phyloP scores from a whole-genome alignment of 2,113 vertebrate species.

The Saguinus midas region DNA sequence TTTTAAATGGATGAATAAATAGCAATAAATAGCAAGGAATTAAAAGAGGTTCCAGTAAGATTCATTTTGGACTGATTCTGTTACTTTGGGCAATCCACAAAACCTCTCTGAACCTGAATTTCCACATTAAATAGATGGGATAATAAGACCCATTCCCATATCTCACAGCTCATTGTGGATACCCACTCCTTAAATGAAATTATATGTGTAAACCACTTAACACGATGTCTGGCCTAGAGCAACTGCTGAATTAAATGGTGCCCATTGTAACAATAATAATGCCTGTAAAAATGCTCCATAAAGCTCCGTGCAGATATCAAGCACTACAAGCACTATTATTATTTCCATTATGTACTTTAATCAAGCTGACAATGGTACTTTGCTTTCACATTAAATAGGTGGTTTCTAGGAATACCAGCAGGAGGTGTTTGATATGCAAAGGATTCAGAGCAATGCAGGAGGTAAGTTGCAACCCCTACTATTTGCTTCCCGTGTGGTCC shows the following conservation, averaged over 20 bases:
- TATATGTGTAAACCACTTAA: background rate
- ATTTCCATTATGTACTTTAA: background rate
- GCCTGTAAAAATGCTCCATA: background rate
- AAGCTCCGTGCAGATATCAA: background rate
- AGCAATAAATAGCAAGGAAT: background rate
- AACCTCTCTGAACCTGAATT: background rate
- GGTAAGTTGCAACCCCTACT: background rate
- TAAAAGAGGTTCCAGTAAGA: background rate
- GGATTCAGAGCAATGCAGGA: background rate
- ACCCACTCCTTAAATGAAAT: background rate
- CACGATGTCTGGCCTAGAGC: background rate
- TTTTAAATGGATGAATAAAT: conserved; percentile 9
- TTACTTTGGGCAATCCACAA: background rate
- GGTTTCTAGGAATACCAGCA: background rate
- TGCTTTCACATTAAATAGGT: background rate
- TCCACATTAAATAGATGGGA: background rate
- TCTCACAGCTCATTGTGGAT: background rate
- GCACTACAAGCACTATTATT: background rate
- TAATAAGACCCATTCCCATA: background rate
- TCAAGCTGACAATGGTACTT: background rate
- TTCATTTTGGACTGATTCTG: background rate
- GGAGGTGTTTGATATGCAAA: background rate
- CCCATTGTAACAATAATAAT: background rate
- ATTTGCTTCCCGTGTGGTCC: background rate
- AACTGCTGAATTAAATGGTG: background rate